Evolutionary conservation across 1,140 invertebrate genomes (phyloP), one percentile per base, ranked within the genome.

Genomic region (Drosophila burlai): DNA sequence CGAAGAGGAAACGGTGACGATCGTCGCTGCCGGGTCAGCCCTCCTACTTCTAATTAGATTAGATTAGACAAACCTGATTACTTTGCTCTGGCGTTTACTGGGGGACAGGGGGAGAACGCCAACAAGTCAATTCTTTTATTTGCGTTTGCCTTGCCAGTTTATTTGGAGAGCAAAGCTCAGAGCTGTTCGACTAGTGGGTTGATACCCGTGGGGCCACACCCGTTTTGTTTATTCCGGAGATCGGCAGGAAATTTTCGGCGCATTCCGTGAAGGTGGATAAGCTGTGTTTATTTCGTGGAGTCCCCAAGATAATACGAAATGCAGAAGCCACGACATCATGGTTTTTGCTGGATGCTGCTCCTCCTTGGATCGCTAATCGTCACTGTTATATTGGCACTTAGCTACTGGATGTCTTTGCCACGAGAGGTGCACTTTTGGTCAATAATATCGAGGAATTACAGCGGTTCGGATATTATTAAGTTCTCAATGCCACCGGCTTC

Each of bases 1-100:
- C 46, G 34, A 43, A 36, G 64, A 57, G 46, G 36, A 67, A 61
- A 29, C 61, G 21, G 45, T 65, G 67, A 68, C 74, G 67, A 63
- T 73, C 76, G 76, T 54, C 18, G 58, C 8, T 16, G n/a, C 29
- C 15, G 24, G 38, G 34, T 21, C n/a, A 21, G 46, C 42, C 13
- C 62, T 43, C 58, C 45, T 73, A 24, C 34, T 57, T 59, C 66
- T 84, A 81, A 89, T 84, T 75, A 78, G 81, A 87, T 87, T 87
- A 89, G 84, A 87, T 87, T 69, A 76, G 75, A 42, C 59, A 84
- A 83, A 84, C 40, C 63, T 71, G 77, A 81, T 89, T 72, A 83
- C 68, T 50, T 50, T 59, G 69, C 62, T 47, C 47, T 75, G 42
- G 43, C 72, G 45, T 38, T 21, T 49, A 34, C 45, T 67, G 43